phyloP scores from a whole-genome alignment of 2,888 invertebrate species.

The Pristionchus fissidentatus region DNA sequence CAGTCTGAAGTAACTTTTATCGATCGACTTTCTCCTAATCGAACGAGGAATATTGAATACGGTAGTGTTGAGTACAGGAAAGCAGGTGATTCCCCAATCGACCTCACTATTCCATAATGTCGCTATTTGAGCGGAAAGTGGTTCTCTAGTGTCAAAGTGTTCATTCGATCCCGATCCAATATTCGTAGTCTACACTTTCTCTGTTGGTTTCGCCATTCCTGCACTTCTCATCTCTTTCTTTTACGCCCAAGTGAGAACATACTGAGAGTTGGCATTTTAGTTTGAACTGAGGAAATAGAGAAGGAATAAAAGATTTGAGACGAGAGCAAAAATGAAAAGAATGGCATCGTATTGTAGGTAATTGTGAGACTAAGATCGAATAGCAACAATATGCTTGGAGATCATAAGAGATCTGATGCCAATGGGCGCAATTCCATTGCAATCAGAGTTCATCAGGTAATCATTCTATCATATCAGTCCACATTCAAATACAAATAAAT shows the following conservation, averaged over 20 bases:
- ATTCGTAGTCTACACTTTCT: constrained; percentile 73
- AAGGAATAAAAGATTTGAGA: neutral
- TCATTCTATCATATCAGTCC: neutral
- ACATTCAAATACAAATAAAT: too few relatives aligned
- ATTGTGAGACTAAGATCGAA: constrained; percentile 18
- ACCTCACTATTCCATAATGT: neutral
- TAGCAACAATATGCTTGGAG: constrained; percentile 14
- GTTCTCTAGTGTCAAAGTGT: constrained; percentile 66
- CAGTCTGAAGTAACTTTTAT: neutral
- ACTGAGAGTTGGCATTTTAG: neutral
- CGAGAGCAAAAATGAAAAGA: neutral
- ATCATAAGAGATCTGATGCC: neutral
- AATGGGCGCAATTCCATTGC: neutral
- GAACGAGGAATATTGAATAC: neutral
- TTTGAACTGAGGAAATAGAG: neutral
- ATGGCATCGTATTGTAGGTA: neutral
- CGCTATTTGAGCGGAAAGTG: neutral
- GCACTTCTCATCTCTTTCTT: constrained; percentile 73
- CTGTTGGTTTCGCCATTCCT: constrained; percentile 69
- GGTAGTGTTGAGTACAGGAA: neutral
- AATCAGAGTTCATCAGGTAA: constrained; percentile 36
- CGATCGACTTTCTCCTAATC: neutral
- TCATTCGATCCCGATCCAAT: constrained; percentile 70
- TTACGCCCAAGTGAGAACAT: constrained; percentile 63
- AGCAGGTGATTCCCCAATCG: neutral